Evolutionary conservation across 1,140 invertebrate species (phyloP), one percentile per base, ranked within the genome.

Genomic region (Theocolax elegans): DNA sequence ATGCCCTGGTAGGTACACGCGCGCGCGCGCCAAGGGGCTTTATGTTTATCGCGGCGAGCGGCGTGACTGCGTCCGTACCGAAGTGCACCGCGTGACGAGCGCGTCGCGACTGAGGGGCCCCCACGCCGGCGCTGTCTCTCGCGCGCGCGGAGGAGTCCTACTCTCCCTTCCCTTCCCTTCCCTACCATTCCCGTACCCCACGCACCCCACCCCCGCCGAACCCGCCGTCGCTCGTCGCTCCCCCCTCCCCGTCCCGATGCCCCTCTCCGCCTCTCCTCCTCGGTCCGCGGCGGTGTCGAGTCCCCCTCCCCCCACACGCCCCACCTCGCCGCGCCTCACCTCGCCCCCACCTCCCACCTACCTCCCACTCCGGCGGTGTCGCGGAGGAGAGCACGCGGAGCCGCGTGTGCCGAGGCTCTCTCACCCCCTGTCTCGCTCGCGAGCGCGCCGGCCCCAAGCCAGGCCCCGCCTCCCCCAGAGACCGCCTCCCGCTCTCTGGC

Each of bases 71-170:
- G 48, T 67, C 53, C 35, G 62, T 38, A 51, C 80, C 81, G 80
- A 82, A 75, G 74, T 81, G 75, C 79, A 83, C 82, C 82, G 83
- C 80, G 83, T 84, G 84, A 83, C 80, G 82, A 83, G 81, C 83
- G 84, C 84, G 84, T 84, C 84, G 83, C 84, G 82, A 86, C 84
- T 86, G 82, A 86, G 77, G 80, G 74, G 72, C 71, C 70, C 75
- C 76, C 72, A 72, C 76, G 62, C 63, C 67, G 46, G 10, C 46
- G 42, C 7, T 49, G 10, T 51, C 31, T 35, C 31, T 35, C 31
- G 51, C 51, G 44, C 31, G 31, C 31, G 31, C 31, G 31, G 1
- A 21, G 17, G 31, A 21, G 3, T 17, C 54, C 17, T n/a, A 12
- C 65, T 46, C 3, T 19, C 15, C 15, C 40, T 38, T 8, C 46